Base-by-base conservation (phyloP, 2,797 vertebrate species). In the Sebastes vulpes region DNA sequence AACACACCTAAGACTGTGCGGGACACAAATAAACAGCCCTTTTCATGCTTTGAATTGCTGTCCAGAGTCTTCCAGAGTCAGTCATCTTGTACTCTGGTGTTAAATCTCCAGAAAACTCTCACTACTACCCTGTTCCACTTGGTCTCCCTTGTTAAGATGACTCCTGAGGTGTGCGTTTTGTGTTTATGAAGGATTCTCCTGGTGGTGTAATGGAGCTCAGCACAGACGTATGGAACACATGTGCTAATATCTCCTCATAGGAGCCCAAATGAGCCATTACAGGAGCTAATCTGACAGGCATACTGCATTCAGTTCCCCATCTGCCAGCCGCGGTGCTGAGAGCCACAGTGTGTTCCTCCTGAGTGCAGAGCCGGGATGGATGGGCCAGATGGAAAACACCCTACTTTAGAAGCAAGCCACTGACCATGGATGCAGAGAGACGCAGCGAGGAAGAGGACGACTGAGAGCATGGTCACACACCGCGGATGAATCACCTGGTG, bases 261-360 rank as follows among this genome's bases (percentile, higher is more conserved):
- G 92, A 95, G 92, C 93, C 94, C 91, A 94, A 96, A 95, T 96
- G 95, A 96, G 94, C 94, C 94, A 94, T 95, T 94, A 93, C 93
- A 93, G 86, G 83, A 96, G 91, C 89, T 94, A 95, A 94, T 95
- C 94, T 93, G 93, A 94, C 92, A 95, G 93, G 91, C 93, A 93
- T 90, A 90, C 89, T 91, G 89, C 94, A 90, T 93, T 93, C 92
- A 86, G 88, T 81, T 90, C 91, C 90, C 95, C 95, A 96, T 96
- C 96, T 96, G 95, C 94, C 93, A 92, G 89, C 75, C 76, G 1
- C 50, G 18, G 89, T 76, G 81, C 77, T 79, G 85, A 92, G 85
- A 92, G 90, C 90, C 89, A 72, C 92, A 84, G 79, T 76, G 86
- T 74, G 90, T 87, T 93, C 87, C 90, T 92, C 92, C 90, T 81